Evolutionary conservation across 2,797 vertebrate genomes (phyloP), one percentile per base, ranked within the genome.

Genomic region (Psittacula echo): DNA sequence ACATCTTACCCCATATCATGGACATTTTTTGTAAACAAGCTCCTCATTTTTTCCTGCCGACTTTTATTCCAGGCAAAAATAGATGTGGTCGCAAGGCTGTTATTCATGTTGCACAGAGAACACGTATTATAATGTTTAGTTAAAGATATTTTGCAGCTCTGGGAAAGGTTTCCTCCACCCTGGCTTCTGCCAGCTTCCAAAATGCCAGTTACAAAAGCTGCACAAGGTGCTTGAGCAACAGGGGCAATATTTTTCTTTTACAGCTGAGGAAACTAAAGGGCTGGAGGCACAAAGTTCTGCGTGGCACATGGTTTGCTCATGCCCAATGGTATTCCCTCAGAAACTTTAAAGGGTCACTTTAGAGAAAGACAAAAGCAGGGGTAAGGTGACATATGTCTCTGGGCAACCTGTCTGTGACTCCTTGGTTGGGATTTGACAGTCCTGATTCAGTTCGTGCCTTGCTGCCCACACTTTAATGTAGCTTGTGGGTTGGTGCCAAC

Each of bases 271-370:
- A 93, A 70, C 6, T 4, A 23, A 71, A 77, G 34, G 39, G 29
- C 23, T 42, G 41, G 68, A 83, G 45, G 20, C 17, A 9, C 9
- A 41, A 62, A 54, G 11, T 9, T 74, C n/a, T 74, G 32, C 6
- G 0, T 5, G 22, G 19, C 53, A 26, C 1, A 1, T 17, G 32
- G 27, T 16, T 23, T 1, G 1, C 6, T 70, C 23, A 3, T n/a
- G 10, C 9, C 34, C 19, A 1, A 10, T 13, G 24, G 5, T 12
- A 15, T 50, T 53, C 45, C 44, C 32, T 39, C 13, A 19, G 3
- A 2, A 81, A 7, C 7, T 82, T 51, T 71, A 19, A 32, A 45
- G 26, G 26, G 27, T 34, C 47, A 16, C 14, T 75, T 66, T 23
- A 48, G 39, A 39, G 76, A 39, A 66, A 72, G 18, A 50, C 6